These are phyloP conservation scores for Drosophila paulistorum DNA, from an alignment of 1,140 invertebrate species.

Conservation along the genomic window DNA sequence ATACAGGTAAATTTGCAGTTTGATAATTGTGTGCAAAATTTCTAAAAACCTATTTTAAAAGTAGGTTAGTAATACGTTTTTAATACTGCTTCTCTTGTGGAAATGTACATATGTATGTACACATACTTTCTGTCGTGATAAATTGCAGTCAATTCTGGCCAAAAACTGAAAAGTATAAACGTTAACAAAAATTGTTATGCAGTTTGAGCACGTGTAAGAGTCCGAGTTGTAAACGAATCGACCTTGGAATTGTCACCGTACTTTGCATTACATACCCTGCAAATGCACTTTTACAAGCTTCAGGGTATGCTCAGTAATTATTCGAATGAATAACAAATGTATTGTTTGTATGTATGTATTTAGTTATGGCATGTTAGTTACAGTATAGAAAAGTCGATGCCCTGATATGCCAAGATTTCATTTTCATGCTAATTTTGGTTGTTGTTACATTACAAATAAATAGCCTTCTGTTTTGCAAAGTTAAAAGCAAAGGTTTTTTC, in stretches of 20 bases:
- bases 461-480: too few species aligned
- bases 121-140: neutral
- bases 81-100: neutral
- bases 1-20: too few species aligned
- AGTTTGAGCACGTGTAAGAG: constrained; percentile 1
- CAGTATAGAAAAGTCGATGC: too few species aligned
- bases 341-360: too few species aligned
- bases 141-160: neutral
- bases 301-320: neutral
- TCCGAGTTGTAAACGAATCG: neutral
- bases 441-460: too few species aligned
- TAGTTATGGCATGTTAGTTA: too few species aligned
- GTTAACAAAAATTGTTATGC: neutral
- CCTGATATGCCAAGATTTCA: too few species aligned
- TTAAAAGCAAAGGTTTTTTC: too few species aligned
- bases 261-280: neutral
- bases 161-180: neutral
- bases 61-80: neutral
- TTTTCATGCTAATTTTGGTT: too few species aligned
- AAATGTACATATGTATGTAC: neutral
- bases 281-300: neutral
- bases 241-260: neutral
- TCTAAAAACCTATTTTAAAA: too few species aligned
- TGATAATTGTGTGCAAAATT: too few species aligned
- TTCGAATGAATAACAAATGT: too few species aligned